Evolutionary conservation across 2,888 invertebrate species (phyloP).

Genomic region (Stegophylla sp.): DNA sequence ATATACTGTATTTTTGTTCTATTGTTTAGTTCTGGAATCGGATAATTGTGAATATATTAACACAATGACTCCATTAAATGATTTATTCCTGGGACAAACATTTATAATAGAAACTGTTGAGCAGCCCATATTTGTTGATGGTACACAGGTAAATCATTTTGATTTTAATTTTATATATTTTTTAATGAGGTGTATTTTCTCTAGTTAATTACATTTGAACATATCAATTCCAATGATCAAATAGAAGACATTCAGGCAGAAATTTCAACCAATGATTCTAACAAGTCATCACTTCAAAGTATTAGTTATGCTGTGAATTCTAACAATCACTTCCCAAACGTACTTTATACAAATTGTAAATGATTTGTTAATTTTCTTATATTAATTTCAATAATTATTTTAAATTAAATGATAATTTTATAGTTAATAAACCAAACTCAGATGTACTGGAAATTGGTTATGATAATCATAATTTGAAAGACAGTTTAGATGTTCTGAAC

Average conservation of each 20-base stretch:
- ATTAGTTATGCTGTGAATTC: slow-evolving; percentile 8
- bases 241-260: not conserved
- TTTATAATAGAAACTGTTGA: slow-evolving; percentile 30
- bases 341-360: slow-evolving; percentile 19
- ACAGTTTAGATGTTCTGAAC: slow-evolving; percentile 8
- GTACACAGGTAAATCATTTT: not conserved
- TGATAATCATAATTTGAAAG: slow-evolving; percentile 19
- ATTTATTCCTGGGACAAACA: slow-evolving; percentile 36
- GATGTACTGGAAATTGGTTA: not conserved
- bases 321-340: slow-evolving; percentile 3
- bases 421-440: slow-evolving; percentile 24
- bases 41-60: slow-evolving; percentile 17
- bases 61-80: slow-evolving; percentile 19
- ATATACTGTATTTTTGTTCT: not conserved
- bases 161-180: not conserved
- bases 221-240: not conserved
- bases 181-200: not conserved
- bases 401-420: slow-evolving; percentile 1
- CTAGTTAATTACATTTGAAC: slow-evolving; percentile 31
- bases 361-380: too few relatives aligned
- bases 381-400: too few relatives aligned
- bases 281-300: not conserved
- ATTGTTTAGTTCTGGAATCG: slow-evolving; percentile 24
- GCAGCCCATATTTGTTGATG: slow-evolving; percentile 15
- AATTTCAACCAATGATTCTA: slow-evolving; percentile 12